These are phyloP conservation scores for Mantis religiosa DNA, from an alignment of 2,888 invertebrate genomes.

Conservation along the genomic window DNA sequence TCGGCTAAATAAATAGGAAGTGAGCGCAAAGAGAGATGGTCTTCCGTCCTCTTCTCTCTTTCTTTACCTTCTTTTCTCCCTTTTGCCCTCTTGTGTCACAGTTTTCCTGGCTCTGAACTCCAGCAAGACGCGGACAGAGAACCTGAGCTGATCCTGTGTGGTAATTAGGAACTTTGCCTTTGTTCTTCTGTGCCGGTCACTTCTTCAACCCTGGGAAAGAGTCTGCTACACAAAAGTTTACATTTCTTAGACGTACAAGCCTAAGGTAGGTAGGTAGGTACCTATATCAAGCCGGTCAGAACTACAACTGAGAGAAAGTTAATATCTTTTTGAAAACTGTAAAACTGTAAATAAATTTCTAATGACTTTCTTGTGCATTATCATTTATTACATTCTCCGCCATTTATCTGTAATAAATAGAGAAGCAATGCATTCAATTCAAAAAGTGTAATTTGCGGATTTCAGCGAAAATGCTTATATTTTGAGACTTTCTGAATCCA, in stretches of 20 bases:
- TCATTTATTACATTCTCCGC: too few relatives aligned
- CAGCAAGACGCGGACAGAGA: neutral
- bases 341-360: too few relatives aligned
- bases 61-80: neutral
- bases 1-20: conserved; percentile 18
- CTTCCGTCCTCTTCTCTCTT: neutral
- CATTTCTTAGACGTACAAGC: neutral
- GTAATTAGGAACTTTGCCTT: neutral
- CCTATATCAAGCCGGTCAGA: too few relatives aligned
- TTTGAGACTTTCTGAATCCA: too few relatives aligned
- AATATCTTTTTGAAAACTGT: too few relatives aligned
- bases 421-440: too few relatives aligned
- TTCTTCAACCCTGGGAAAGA: neutral
- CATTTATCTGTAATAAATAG: too few relatives aligned
- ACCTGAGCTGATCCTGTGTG: neutral
- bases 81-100: neutral
- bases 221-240: neutral
- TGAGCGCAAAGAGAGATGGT: neutral
- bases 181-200: neutral
- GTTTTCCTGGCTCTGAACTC: neutral
- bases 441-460: too few relatives aligned
- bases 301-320: too few relatives aligned
- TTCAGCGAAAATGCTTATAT: too few relatives aligned
- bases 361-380: too few relatives aligned
- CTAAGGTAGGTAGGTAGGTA: too few relatives aligned